Conservation (phyloP, 2,113 vertebrate species). For the Burhinus bistriatus region DNA sequence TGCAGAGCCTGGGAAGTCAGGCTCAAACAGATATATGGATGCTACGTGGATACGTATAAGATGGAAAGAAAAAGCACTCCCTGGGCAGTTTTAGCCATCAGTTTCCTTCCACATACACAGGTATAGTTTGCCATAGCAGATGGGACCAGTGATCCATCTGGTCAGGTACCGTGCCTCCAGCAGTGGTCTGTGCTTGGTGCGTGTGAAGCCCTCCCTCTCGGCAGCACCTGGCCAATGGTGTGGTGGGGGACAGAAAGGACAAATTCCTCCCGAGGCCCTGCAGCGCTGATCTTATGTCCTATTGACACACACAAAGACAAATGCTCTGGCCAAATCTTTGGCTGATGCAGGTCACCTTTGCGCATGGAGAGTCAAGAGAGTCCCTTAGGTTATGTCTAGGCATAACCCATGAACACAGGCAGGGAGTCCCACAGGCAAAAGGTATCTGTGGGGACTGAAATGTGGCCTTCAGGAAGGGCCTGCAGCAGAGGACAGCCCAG, state of each 20-base stretch:
- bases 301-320: not conserved
- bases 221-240: not conserved
- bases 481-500: not conserved
- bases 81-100: not conserved
- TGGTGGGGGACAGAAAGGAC: not conserved
- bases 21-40: not conserved
- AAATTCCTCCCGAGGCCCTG: not conserved
- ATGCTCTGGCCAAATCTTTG: not conserved
- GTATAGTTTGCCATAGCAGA: not conserved
- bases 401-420: too few relatives aligned
- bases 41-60: accelerated
- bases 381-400: not conserved
- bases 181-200: not conserved
- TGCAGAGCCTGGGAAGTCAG: not conserved
- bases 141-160: not conserved
- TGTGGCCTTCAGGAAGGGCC: not conserved
- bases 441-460: not conserved
- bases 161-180: not conserved
- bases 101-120: not conserved
- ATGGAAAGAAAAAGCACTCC: not conserved
- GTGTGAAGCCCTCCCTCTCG: not conserved
- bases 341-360: not conserved
- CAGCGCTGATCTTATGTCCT: not conserved
- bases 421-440: not conserved
- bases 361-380: not conserved